These are phyloP conservation scores for Sycophila sp. DNA, from an alignment of 1,140 invertebrate species.

Conservation along the genomic window DNA sequence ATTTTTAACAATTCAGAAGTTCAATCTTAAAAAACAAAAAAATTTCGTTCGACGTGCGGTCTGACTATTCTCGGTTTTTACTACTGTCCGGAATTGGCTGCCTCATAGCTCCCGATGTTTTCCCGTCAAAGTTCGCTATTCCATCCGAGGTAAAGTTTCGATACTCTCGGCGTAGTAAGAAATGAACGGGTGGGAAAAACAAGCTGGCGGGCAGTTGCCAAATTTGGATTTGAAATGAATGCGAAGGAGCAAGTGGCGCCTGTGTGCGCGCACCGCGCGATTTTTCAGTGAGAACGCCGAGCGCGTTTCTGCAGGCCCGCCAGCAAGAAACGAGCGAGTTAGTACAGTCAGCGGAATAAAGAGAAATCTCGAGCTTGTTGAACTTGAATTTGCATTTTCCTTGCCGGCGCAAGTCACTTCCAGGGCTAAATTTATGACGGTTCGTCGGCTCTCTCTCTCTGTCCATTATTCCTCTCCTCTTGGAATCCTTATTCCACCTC, in stretches of 20 bases:
- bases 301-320: not conserved
- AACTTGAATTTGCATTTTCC: constrained; percentile 36
- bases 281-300: not conserved
- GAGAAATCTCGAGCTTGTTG: constrained; percentile 25
- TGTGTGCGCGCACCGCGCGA: not conserved
- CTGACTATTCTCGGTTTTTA: too few species aligned
- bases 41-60: too few species aligned
- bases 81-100: too few species aligned
- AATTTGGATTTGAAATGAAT: constrained; percentile 19
- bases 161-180: too few species aligned
- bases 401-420: not conserved
- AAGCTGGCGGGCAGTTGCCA: not conserved
- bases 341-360: constrained; percentile 39
- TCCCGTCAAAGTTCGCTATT: too few species aligned
- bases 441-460: constrained; percentile 2
- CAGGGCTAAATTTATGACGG: constrained; percentile 16
- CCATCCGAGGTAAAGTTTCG: too few species aligned
- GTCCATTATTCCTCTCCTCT: not conserved
- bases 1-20: too few species aligned
- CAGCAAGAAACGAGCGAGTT: constrained; percentile 9
- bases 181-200: too few species aligned
- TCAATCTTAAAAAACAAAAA: too few species aligned
- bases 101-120: too few species aligned
- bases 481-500: too few species aligned
- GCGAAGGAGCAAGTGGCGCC: not conserved